A percentile compares a stretch with the other conserved stretches of the same genome.
These are phyloP conservation scores for Darevskia mixta DNA, from an alignment of 2,797 vertebrate genomes.

Conservation along the genomic window DNA sequence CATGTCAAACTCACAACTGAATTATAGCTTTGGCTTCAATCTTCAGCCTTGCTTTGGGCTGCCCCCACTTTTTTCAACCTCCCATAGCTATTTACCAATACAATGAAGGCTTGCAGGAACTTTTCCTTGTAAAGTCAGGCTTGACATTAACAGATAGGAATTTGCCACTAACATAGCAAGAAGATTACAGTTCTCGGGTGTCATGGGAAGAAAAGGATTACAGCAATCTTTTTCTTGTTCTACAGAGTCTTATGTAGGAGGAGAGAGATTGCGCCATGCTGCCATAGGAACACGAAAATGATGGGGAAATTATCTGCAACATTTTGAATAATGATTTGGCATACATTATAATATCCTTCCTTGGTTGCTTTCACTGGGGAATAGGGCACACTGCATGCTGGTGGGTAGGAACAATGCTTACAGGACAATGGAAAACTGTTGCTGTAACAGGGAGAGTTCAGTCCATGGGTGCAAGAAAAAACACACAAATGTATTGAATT, in stretches of 20 bases:
- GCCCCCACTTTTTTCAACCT: background rate
- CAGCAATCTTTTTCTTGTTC: constrained; percentile 58
- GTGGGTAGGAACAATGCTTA: background rate
- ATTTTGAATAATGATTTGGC: constrained; percentile 42
- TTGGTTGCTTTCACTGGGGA: background rate
- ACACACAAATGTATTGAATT: background rate
- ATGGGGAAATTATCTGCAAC: constrained; percentile 45
- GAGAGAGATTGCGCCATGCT: constrained; percentile 44
- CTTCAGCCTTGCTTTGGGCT: background rate
- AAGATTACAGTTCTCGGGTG: constrained; percentile 56
- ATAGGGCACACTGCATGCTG: background rate
- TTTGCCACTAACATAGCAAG: constrained; percentile 50
- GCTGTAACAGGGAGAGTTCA: background rate
- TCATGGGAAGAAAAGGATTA: constrained; percentile 59
- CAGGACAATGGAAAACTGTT: constrained; percentile 26
- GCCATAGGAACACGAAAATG: constrained; percentile 55
- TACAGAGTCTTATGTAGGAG: constrained; percentile 53
- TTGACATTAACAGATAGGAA: constrained; percentile 49
- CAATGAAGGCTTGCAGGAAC: constrained; percentile 24
- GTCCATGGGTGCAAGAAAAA: background rate
- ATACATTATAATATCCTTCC: constrained; percentile 10
- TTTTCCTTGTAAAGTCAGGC: constrained; percentile 26
- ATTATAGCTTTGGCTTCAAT: constrained; percentile 8
- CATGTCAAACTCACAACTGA: background rate
- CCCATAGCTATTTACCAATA: constrained; percentile 36